Evolutionary conservation across 2,797 vertebrate genomes (phyloP), one percentile per base, ranked within the genome.

Genomic region (Pygocentrus nattereri): DNA sequence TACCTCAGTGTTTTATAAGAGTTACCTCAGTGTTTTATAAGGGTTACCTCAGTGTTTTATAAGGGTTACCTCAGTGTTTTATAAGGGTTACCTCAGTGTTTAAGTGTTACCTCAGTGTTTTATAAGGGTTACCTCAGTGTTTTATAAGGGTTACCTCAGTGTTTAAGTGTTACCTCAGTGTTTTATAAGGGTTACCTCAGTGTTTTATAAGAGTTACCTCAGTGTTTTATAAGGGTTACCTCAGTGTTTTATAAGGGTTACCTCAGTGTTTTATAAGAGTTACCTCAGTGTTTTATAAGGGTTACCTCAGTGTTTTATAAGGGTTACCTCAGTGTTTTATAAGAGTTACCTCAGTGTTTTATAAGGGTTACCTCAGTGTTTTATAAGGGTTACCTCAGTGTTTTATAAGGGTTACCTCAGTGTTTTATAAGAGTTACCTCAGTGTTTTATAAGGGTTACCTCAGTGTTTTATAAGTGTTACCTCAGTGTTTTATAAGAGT

Each of bases 281-380:
- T 25, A 61, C 1, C 11, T 61, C 25, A 61, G 58, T 2, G 25
- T 25, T 44, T 65, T 10, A 58, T 56, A 18, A 73, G 73, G 23
- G 56, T 82, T 74, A 72, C 47, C 65, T 65, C 25, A 25, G 64
- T 56, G 72, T 74, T 54, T n/a, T 49, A 38, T 6, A 23, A 27
- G 27, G 5, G 12, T 27, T 58, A 5, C 54, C 4, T 23, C 21
- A 23, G 3, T 10, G 7, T 58, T 54, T 54, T 12, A 54, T 54
- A 5, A 54, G 21, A 7, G 7, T 19, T 21, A 19, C 16, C 16
- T 21, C 2, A 54, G 72, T 65, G 79, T 54, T 76, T 41, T 5
- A 41, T 41, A 30, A 61, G 5, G 13, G 13, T 27, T 25, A 59
- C 19, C 56, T 59, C 25, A 27, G 58, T 25, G 13, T 61, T 61